Conservation (phyloP, 2,113 vertebrate genomes). For the Pluvialis apricaria region DNA sequence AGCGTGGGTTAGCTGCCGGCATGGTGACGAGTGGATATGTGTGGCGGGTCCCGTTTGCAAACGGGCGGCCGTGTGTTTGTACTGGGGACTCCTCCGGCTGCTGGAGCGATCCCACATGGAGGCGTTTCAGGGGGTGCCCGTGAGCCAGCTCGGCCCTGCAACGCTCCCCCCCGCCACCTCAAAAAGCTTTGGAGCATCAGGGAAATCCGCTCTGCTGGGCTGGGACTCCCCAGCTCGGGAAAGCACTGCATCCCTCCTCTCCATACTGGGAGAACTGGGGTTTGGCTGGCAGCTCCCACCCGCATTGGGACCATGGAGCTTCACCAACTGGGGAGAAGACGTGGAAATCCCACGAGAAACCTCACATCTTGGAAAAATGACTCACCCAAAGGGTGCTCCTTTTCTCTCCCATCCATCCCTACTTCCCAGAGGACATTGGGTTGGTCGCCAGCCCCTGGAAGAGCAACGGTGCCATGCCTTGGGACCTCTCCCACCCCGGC, state of each 20-base stretch:
- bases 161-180: accelerated
- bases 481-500: background rate
- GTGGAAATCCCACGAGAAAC: background rate
- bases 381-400: background rate
- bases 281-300: background rate
- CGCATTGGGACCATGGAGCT: accelerated
- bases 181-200: accelerated
- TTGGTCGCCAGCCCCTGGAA: background rate
- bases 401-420: no score
- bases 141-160: background rate
- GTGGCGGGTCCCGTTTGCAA: background rate
- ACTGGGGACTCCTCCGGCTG: background rate
- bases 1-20: accelerated
- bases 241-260: accelerated
- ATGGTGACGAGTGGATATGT: accelerated
- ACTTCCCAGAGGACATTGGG: background rate
- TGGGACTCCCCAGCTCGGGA: background rate
- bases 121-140: background rate
- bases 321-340: background rate
- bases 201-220: background rate
- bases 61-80: accelerated
- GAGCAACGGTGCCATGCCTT: accelerated
- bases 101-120: accelerated
- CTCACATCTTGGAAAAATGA: background rate
- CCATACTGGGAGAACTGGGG: background rate